These are phyloP conservation scores for Bombus superbus DNA, from an alignment of 1,140 invertebrate species.

Conservation along the genomic window DNA sequence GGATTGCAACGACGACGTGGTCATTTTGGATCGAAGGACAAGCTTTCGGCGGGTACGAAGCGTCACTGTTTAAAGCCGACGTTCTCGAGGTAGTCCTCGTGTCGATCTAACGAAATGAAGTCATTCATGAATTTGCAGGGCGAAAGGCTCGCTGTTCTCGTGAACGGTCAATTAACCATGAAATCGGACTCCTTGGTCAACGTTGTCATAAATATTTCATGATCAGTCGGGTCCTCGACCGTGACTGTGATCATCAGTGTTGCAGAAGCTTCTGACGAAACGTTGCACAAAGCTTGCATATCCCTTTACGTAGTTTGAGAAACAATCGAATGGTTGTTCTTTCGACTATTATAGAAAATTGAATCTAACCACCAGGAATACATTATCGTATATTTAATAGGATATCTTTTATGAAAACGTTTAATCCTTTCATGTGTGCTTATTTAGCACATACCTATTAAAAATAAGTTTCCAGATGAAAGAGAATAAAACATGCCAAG, in stretches of 20 bases:
- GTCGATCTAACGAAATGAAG: constrained; percentile 9
- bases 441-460: background rate
- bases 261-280: background rate
- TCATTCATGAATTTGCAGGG: constrained; percentile 34
- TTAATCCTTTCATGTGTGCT: background rate
- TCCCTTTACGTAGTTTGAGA: background rate
- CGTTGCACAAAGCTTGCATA: background rate
- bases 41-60: background rate
- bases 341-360: background rate
- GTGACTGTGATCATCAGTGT: background rate
- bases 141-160: background rate
- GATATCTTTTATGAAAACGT: background rate
- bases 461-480: background rate
- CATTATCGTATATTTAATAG: too few species aligned
- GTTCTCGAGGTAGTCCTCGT: background rate
- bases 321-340: background rate
- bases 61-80: constrained; percentile 3
- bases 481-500: too few species aligned
- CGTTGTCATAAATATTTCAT: constrained; percentile 45
- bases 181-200: constrained; percentile 25
- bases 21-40: constrained; percentile 22
- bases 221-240: constrained; percentile 21
- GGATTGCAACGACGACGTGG: background rate
- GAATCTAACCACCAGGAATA: too few species aligned
- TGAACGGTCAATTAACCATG: constrained; percentile 43